A percentile compares a stretch with the other conserved stretches of the same genome.
Evolutionary conservation across 2,797 vertebrate species (phyloP).

Genomic region (Salarias fasciatus): DNA sequence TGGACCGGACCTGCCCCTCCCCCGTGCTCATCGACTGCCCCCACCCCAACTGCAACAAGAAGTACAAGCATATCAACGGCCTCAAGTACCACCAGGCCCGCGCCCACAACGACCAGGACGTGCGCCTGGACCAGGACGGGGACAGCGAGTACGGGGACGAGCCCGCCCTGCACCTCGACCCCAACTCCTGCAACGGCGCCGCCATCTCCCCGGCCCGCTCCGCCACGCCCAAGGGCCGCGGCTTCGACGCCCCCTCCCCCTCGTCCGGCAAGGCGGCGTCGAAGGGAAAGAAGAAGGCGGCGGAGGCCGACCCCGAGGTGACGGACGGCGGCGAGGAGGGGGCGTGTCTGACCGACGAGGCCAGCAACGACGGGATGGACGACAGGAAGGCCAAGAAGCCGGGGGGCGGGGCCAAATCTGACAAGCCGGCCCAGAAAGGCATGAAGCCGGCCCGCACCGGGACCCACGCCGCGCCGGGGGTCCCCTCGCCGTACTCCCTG

Average conservation of each 20-base stretch:
- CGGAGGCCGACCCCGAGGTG: conserved; percentile 86
- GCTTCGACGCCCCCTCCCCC: conserved; percentile 88
- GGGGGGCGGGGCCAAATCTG: conserved; percentile 22
- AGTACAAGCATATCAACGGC: conserved; percentile 98
- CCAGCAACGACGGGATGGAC: conserved; percentile 92
- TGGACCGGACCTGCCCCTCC: conserved; percentile 91
- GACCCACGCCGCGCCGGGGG: conserved; percentile 80
- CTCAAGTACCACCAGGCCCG: conserved; percentile 97
- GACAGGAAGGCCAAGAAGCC: conserved; percentile 84
- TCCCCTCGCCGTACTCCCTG: conserved; percentile 82
- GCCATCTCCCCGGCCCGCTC: conserved; percentile 90
- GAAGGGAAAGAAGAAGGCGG: conserved; percentile 90
- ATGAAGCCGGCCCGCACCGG: conserved; percentile 87
- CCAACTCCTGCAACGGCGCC: conserved; percentile 88
- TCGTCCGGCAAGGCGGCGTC: conserved; percentile 86
- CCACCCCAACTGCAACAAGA: conserved; percentile 97
- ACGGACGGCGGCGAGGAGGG: conserved; percentile 92
- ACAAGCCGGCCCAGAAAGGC: conserved; percentile 89
- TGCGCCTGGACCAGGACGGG: conserved; percentile 90
- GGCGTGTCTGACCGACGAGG: conserved; percentile 88
- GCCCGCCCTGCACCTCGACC: conserved; percentile 84
- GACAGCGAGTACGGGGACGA: conserved; percentile 95
- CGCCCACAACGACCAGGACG: conserved; percentile 91
- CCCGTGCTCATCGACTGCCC: conserved; percentile 96
- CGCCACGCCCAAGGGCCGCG: conserved; percentile 90